Evolutionary conservation across 2,888 invertebrate species (phyloP).

Genomic region (Hylaea fasciaria): DNA sequence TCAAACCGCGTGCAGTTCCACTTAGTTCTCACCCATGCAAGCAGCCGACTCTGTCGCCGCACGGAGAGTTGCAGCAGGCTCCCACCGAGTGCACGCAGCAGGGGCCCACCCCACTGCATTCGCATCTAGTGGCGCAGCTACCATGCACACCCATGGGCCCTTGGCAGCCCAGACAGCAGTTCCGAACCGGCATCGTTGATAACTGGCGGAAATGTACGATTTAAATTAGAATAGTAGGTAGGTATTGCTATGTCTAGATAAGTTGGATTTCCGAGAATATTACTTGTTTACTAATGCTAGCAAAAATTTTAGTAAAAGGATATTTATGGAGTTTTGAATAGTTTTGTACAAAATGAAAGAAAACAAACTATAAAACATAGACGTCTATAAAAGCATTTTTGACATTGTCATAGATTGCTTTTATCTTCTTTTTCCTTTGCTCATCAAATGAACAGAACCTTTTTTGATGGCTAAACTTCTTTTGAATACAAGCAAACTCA

Average conservation of each 20-base stretch:
- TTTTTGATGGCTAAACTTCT: too few species aligned
- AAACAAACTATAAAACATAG: too few species aligned
- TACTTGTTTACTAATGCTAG: too few species aligned
- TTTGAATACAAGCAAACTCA: too few species aligned
- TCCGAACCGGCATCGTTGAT: slow-evolving; percentile 72
- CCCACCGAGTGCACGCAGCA: slow-evolving; percentile 65
- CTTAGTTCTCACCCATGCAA: slow-evolving; percentile 63
- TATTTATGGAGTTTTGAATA: too few species aligned
- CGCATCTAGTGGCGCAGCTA: slow-evolving; percentile 49
- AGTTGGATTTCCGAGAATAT: too few species aligned
- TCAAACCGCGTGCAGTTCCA: too few species aligned
- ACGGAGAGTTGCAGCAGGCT: slow-evolving; percentile 57
- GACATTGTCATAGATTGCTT: neutral
- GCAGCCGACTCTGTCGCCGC: slow-evolving; percentile 57
- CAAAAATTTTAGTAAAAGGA: too few species aligned
- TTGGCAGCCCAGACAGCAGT: slow-evolving; percentile 74
- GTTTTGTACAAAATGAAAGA: too few species aligned
- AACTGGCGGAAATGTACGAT: slow-evolving; percentile 11
- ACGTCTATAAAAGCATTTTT: too few species aligned
- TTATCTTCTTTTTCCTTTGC: neutral
- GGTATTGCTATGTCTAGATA: too few species aligned
- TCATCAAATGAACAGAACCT: neutral
- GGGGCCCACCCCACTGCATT: slow-evolving; percentile 58
- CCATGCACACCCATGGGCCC: slow-evolving; percentile 68
- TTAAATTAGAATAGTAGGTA: neutral